A percentile compares a stretch with the other conserved stretches of the same genome.
Evolutionary conservation across 2,113 vertebrate species (phyloP).

Genomic region (Peromyscus maniculatus): DNA sequence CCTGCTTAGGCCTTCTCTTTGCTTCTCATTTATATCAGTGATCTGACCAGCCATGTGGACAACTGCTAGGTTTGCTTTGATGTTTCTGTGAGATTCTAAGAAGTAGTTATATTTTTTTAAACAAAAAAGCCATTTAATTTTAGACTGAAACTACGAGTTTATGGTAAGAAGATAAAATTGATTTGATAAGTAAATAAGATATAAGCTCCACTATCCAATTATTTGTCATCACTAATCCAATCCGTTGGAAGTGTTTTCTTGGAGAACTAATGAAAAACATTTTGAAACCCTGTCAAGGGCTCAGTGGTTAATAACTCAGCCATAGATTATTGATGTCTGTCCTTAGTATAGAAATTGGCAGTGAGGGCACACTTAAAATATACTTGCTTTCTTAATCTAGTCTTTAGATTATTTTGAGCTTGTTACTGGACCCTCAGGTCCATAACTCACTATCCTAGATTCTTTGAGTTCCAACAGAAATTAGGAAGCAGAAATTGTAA

Average conservation of each 20-base stretch:
- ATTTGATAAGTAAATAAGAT: conserved; percentile 25
- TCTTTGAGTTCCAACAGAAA: background rate
- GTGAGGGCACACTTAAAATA: background rate
- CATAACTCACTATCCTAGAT: background rate
- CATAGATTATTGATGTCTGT: conserved; percentile 8
- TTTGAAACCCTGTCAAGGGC: background rate
- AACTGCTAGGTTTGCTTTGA: conserved; percentile 18
- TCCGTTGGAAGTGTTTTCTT: background rate
- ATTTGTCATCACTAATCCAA: background rate
- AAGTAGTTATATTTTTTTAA: conserved; percentile 19
- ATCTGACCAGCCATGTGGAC: background rate
- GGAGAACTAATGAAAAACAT: background rate
- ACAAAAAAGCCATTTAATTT: conserved; percentile 11
- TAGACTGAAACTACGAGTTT: background rate
- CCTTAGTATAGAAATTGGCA: background rate
- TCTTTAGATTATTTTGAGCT: background rate
- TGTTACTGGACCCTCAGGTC: background rate
- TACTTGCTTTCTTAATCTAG: background rate
- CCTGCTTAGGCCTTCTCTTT: background rate
- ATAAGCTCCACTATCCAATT: conserved; percentile 27
- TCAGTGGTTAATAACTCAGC: conserved; percentile 28
- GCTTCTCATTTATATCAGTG: background rate
- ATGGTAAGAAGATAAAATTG: conserved; percentile 3
- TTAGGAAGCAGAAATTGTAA: background rate
- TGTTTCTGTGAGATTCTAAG: conserved; percentile 12